Percentiles rank a stretch among this genome's conserved stretches.
phyloP scores from a whole-genome alignment of 2,888 invertebrate species.

The Saturnia pavonia region DNA sequence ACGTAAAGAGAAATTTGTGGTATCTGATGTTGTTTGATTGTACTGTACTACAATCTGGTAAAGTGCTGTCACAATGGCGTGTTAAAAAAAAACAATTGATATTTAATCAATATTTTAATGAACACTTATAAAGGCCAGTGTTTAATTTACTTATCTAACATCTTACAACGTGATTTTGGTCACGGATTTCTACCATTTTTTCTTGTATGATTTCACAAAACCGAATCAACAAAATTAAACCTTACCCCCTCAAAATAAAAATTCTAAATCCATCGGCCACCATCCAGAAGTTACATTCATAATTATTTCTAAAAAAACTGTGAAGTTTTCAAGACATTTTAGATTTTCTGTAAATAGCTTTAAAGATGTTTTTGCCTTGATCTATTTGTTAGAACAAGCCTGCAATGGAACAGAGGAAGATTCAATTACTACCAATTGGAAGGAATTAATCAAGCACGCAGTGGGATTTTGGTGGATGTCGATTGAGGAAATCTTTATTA shows the following conservation, averaged over 20 bases:
- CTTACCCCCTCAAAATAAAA: not conserved
- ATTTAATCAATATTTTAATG: too few relatives aligned
- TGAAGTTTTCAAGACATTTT: not conserved
- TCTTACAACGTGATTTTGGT: slow-evolving; percentile 50
- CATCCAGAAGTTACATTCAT: not conserved
- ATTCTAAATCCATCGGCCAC: not conserved
- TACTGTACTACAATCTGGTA: too few relatives aligned
- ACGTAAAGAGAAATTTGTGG: too few relatives aligned
- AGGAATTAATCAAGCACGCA: slow-evolving; percentile 53
- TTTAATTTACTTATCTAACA: slow-evolving; percentile 24
- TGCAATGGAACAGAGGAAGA: slow-evolving; percentile 47
- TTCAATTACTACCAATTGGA: slow-evolving; percentile 69
- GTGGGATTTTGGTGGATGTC: slow-evolving; percentile 57
- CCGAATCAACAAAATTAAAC: slow-evolving; percentile 5
- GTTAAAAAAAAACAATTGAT: too few relatives aligned
- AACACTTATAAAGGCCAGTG: not conserved
- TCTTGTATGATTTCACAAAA: slow-evolving; percentile 43
- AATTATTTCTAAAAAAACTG: not conserved
- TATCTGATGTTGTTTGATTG: too few relatives aligned
- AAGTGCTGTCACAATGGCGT: too few relatives aligned
- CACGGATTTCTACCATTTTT: slow-evolving; percentile 48
- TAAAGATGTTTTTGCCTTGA: not conserved
- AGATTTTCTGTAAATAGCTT: not conserved
- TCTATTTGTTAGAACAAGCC: not conserved
- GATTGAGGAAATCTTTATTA: slow-evolving; percentile 20